Percentiles rank a stretch among this genome's conserved stretches.
These are phyloP conservation scores for Drusus annulatus DNA, from an alignment of 1,140 invertebrate genomes.

Conservation along the genomic window DNA sequence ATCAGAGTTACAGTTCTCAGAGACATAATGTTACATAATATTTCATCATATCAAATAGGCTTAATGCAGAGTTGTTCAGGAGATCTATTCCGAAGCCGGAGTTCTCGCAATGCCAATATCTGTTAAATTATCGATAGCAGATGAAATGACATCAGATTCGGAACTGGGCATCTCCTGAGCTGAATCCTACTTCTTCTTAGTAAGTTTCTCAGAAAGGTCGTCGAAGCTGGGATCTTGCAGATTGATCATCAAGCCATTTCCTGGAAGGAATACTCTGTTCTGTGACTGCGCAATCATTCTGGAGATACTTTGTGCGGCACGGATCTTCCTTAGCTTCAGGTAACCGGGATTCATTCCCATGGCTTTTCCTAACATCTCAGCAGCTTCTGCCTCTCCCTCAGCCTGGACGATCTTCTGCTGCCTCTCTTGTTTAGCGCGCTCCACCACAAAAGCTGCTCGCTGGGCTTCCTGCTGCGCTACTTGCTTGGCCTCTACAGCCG, in stretches of 20 bases:
- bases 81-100: conserved; percentile 25
- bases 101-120: neutral
- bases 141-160: conserved; percentile 3
- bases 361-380: conserved; percentile 97
- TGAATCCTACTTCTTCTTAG: conserved; percentile 83
- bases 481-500: conserved; percentile 99
- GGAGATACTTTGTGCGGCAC: conserved; percentile 97
- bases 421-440: conserved; percentile 96
- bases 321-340: conserved; percentile 96
- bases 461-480: conserved; percentile 99
- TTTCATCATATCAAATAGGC: conserved; percentile 8
- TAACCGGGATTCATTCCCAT: conserved; percentile 97
- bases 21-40: conserved; percentile 22
- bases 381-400: conserved; percentile 99
- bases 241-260: conserved; percentile 96
- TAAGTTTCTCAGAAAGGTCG: conserved; percentile 85
- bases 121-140: neutral
- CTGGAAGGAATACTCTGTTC: conserved; percentile 95
- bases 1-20: neutral
- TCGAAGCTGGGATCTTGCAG: conserved; percentile 96
- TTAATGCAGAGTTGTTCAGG: conserved; percentile 23
- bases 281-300: conserved; percentile 96
- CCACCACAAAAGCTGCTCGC: conserved; percentile 97
- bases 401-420: conserved; percentile 99
- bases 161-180: conserved; percentile 60